These are phyloP conservation scores for Drosophila subquinaria DNA, from an alignment of 2,888 invertebrate genomes.

Conservation along the genomic window DNA sequence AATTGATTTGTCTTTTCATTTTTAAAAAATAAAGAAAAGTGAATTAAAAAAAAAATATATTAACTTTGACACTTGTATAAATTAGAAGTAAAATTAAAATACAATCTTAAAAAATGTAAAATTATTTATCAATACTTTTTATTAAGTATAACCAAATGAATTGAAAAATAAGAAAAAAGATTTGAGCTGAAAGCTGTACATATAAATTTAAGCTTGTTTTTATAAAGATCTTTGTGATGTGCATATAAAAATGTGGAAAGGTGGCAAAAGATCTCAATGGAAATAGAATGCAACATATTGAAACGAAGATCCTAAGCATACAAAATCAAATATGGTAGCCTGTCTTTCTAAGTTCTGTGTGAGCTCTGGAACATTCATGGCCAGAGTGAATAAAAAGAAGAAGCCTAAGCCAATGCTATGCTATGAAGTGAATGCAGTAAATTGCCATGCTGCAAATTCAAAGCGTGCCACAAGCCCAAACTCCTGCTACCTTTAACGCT, in stretches of 20 bases:
- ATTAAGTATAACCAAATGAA: neutral
- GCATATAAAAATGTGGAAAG: neutral
- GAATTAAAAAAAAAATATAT: no score
- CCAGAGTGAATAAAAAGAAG: slow-evolving; percentile 21
- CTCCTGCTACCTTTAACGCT: slow-evolving; percentile 39
- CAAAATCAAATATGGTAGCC: neutral
- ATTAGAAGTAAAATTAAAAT: no score
- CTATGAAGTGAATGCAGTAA: slow-evolving; percentile 48
- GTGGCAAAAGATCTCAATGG: neutral
- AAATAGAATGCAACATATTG: neutral
- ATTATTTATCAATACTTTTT: no score
- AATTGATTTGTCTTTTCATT: no score
- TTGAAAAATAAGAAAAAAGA: neutral
- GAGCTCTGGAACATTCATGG: neutral
- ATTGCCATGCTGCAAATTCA: slow-evolving; percentile 58
- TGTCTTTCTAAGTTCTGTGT: neutral
- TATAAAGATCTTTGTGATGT: no score
- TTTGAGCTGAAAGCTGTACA: no score
- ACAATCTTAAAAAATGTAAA: no score
- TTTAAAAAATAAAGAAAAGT: no score
- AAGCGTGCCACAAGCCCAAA: slow-evolving; percentile 46
- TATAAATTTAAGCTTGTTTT: no score
- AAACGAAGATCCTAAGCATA: no score
- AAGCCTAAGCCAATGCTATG: slow-evolving; percentile 34
- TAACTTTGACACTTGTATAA: no score